Percentiles rank a stretch among this genome's conserved stretches.
Conservation (phyloP, 2,113 vertebrate genomes). For the Heterotilapia buettikoferi region DNA sequence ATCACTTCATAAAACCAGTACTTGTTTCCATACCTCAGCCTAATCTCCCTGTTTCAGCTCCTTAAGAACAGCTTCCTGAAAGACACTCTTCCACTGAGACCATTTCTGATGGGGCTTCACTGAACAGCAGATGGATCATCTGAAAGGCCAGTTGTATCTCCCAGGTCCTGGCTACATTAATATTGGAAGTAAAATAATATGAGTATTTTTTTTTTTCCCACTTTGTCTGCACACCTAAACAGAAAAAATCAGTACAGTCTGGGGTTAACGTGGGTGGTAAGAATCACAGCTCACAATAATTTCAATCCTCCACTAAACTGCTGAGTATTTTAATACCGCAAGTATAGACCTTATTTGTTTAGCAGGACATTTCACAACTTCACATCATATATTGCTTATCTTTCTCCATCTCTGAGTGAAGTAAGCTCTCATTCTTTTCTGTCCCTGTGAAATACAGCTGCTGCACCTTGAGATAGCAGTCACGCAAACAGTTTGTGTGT, state of each 20-base stretch:
- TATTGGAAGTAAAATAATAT: not conserved
- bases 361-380: not conserved
- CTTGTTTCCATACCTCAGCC: not conserved
- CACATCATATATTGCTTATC: not conserved
- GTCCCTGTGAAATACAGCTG: not conserved
- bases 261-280: not conserved
- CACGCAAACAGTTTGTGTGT: not conserved
- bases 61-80: not conserved
- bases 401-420: not conserved
- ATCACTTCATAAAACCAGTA: not conserved
- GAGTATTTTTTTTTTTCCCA: not conserved
- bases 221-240: not conserved
- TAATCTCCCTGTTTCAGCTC: not conserved
- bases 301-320: not conserved
- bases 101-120: not conserved
- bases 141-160: not conserved
- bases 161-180: not conserved
- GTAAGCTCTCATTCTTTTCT: not conserved
- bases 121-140: not conserved
- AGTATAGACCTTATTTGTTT: not conserved
- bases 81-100: not conserved
- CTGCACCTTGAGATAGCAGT: not conserved
- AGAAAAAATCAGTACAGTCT: not conserved
- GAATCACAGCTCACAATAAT: not conserved
- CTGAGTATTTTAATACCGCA: not conserved